Percentiles rank a stretch among this genome's conserved stretches.
Conservation (phyloP, 2,797 vertebrate genomes). For the Dermochelys coriacea region DNA sequence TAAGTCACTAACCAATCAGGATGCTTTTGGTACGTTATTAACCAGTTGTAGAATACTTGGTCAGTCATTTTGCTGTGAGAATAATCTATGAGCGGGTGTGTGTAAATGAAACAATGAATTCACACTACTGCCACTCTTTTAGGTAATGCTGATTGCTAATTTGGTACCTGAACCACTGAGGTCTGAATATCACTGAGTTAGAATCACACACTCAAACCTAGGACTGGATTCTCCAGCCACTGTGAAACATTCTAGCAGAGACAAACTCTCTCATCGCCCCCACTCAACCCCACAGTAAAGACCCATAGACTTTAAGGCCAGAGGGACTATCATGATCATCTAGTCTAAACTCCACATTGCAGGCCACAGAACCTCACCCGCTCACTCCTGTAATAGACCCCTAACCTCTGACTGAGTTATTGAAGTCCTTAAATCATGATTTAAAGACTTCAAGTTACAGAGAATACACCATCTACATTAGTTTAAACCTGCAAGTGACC, state of each 20-base stretch:
- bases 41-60: no score
- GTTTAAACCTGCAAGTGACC: neutral
- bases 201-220: rapidly evolving
- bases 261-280: neutral
- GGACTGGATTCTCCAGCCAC: rapidly evolving
- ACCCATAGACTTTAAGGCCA: neutral
- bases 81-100: no score
- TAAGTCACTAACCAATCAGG: no score
- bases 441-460: neutral
- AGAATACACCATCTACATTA: neutral
- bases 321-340: neutral
- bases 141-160: no score
- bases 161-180: neutral
- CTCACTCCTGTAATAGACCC: neutral
- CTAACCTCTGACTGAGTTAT: neutral
- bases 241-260: neutral
- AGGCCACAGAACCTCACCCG: neutral
- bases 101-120: no score
- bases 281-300: neutral
- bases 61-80: no score
- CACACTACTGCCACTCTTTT: no score
- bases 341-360: neutral
- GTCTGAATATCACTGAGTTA: neutral
- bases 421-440: neutral
- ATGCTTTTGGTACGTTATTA: no score